Evolutionary conservation across 2,888 invertebrate species (phyloP).

Genomic region (Macroteleia sp.): DNA sequence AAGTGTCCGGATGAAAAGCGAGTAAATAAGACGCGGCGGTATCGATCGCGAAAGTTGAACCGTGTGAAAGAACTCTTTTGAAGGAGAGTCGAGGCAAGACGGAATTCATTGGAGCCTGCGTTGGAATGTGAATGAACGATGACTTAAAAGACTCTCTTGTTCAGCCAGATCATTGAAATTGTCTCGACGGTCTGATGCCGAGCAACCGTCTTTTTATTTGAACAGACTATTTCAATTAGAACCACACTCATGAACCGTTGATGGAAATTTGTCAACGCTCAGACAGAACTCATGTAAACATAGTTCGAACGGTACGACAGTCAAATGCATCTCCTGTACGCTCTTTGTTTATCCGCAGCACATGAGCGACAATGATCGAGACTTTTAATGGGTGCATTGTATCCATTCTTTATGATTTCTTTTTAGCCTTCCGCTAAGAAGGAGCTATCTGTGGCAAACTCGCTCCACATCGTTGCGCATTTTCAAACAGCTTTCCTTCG

Average conservation of each 20-base stretch:
- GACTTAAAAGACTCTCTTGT: conserved; percentile 69
- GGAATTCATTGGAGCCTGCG: conserved; percentile 59
- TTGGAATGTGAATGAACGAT: conserved; percentile 68
- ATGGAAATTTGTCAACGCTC: conserved; percentile 29
- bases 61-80: conserved; percentile 58
- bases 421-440: background rate
- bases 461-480: background rate
- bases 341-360: background rate
- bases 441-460: conserved; percentile 11
- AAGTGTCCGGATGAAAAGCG: conserved; percentile 39
- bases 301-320: background rate
- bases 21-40: conserved; percentile 49
- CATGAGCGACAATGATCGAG: background rate
- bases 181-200: conserved; percentile 46
- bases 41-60: conserved; percentile 54
- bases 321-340: conserved; percentile 7
- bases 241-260: conserved; percentile 21
- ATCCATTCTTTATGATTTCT: background rate
- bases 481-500: background rate
- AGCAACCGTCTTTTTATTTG: conserved; percentile 44
- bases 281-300: conserved; percentile 10
- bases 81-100: conserved; percentile 38
- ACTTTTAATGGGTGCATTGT: background rate
- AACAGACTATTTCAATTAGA: conserved; percentile 51
- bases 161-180: conserved; percentile 60